Percentiles rank a stretch among this genome's conserved stretches.
Conservation (phyloP, 2,797 vertebrate species). For the Rachycentron canadum region DNA sequence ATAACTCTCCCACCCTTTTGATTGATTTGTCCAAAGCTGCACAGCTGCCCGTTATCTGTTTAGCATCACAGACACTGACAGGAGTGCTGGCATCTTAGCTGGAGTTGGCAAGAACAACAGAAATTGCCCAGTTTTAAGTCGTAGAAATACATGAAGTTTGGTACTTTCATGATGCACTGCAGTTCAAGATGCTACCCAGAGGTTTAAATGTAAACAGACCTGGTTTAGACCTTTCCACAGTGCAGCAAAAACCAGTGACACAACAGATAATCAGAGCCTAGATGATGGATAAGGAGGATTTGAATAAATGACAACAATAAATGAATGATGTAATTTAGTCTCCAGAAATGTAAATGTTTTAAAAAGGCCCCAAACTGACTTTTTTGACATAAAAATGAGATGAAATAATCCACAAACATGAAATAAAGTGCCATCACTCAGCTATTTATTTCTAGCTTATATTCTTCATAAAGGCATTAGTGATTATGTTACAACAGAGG, state of each 20-base stretch:
- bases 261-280: slow-evolving; percentile 6
- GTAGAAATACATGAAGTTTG: not conserved
- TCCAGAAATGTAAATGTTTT: not conserved
- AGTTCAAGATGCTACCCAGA: not conserved
- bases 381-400: not conserved
- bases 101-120: slow-evolving; percentile 8
- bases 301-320: no score
- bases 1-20: slow-evolving; percentile 43
- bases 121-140: not conserved
- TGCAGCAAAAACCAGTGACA: slow-evolving; percentile 2
- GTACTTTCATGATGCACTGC: not conserved
- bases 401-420: not conserved
- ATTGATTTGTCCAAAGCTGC: slow-evolving; percentile 51
- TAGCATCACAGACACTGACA: slow-evolving; percentile 32
- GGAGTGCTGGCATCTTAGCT: slow-evolving; percentile 12
- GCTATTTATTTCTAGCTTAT: not conserved
- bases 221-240: slow-evolving; percentile 4
- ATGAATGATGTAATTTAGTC: not conserved
- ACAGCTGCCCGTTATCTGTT: slow-evolving; percentile 36
- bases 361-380: not conserved
- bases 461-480: not conserved
- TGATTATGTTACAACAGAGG: not conserved
- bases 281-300: not conserved
- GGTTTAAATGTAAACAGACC: not conserved
- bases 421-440: no score